Base-by-base conservation (phyloP, 2,888 invertebrate genomes). In the Nomada ruficornis region DNA sequence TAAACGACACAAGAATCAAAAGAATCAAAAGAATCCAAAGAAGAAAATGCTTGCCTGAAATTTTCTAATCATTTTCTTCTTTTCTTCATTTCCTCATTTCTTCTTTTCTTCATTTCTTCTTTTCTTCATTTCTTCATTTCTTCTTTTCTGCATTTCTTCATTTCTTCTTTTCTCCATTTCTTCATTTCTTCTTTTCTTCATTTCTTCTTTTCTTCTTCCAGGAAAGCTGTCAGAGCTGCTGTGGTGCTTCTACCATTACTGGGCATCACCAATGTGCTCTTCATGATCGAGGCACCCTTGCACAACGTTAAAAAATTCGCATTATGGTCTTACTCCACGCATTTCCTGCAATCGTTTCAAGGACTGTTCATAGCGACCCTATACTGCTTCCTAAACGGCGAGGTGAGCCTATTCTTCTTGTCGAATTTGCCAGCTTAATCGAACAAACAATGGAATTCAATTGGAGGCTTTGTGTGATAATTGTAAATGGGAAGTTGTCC, bases 371-470 rank as follows among this genome's bases (percentile, higher is more conserved):
- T 98, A 65, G 96, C 97, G 0, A 95, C 96, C 13, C 95, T 98
- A 64, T 98, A 98, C 93, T 98, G 98, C 91, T 97, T 98, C 92
- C 94, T 96, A 69, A 98, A 98, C 89, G 96, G 96, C 83, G 98
- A 98, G 96, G 98, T 98, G 80, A 92, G 82, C 23, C 10, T 36
- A 11, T 20, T 23, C 23, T 2, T 23, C 9, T 23, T 9, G 0
- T 26, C 26, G 9, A 50, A 11, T 13, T 7, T 47, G 44, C 9
- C 15, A 18, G 18, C n/a, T 36, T 36, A n/a, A 18, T 60, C 36
- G 36, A 26, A 57, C 20, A 23, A 20, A 13, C 2, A 57, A 23
- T 20, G 9, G 11, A 23, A 55, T 20, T 20, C 10, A 23, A 3
- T 64, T 10, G 26, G 23, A 3, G 10, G 47, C 15, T 29, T 65